Evolutionary conservation across 2,797 vertebrate species (phyloP).

Genomic region (Anableps anableps): DNA sequence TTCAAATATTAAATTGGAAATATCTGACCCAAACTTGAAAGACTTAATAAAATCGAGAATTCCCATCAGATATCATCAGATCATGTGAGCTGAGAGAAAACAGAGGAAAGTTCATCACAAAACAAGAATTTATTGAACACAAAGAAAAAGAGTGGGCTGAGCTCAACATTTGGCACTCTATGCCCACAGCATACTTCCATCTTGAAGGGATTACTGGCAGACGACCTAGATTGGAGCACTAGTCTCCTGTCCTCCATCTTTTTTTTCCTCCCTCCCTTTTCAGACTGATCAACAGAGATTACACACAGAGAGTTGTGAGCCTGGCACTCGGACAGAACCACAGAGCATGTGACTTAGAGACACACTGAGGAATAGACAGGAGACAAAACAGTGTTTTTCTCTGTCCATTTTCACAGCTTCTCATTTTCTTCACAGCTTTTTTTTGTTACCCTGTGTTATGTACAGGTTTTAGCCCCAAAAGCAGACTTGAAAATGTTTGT

Average conservation of each 20-base stretch:
- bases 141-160: constrained; percentile 40
- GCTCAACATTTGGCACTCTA: constrained; percentile 52
- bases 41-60: constrained; percentile 11
- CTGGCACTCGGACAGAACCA: constrained; percentile 58
- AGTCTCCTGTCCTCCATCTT: constrained; percentile 38
- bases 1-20: not conserved
- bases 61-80: constrained; percentile 29
- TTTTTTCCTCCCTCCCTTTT: constrained; percentile 12
- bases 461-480: not conserved
- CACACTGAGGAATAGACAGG: constrained; percentile 45
- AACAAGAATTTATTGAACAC: constrained; percentile 9
- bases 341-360: constrained; percentile 67
- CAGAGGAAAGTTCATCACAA: constrained; percentile 31
- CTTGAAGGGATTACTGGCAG: constrained; percentile 66
- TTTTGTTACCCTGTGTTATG: not conserved
- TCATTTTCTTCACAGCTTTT: not conserved
- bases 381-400: constrained; percentile 32
- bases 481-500: not conserved
- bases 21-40: not conserved
- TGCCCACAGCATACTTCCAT: constrained; percentile 63
- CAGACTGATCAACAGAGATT: constrained; percentile 65
- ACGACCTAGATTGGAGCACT: constrained; percentile 67
- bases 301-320: constrained; percentile 56
- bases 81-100: constrained; percentile 25
- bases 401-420: constrained; percentile 14